Conservation (phyloP, 2,113 vertebrate species). For the Mobula birostris region DNA sequence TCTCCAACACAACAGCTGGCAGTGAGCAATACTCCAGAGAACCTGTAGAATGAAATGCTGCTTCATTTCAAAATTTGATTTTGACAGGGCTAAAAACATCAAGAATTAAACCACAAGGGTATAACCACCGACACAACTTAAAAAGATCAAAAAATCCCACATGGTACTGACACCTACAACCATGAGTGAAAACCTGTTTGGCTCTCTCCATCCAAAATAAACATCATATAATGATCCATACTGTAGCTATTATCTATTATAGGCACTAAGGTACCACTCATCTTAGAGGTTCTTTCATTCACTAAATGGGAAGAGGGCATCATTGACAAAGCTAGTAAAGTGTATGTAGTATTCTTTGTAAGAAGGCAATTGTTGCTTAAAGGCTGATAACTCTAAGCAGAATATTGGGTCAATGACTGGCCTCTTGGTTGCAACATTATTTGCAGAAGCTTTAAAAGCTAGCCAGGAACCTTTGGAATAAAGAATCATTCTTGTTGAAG, state of each 20-base stretch:
- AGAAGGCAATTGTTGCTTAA: too few relatives aligned
- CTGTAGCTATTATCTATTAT: neutral
- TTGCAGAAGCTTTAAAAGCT: too few relatives aligned
- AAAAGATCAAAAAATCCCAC: neutral
- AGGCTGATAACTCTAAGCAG: too few relatives aligned
- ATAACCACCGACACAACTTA: neutral
- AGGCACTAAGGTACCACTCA: neutral
- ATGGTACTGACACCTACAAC: neutral
- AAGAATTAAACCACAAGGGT: neutral
- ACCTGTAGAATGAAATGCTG: neutral
- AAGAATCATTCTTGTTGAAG: too few relatives aligned
- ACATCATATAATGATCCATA: neutral
- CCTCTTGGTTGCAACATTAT: too few relatives aligned
- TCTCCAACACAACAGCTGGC: neutral
- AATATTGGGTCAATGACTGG: too few relatives aligned
- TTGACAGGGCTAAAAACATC: neutral
- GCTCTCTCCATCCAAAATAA: neutral
- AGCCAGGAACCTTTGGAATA: too few relatives aligned
- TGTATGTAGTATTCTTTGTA: too few relatives aligned
- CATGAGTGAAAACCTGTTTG: neutral
- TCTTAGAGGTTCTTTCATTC: too few relatives aligned
- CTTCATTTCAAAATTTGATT: neutral
- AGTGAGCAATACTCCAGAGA: neutral
- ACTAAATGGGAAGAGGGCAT: too few relatives aligned
- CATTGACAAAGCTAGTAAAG: too few relatives aligned